A percentile compares a stretch with the other conserved stretches of the same genome.
Conservation (phyloP, 1,140 invertebrate genomes). For the Heliconius nattereri region DNA sequence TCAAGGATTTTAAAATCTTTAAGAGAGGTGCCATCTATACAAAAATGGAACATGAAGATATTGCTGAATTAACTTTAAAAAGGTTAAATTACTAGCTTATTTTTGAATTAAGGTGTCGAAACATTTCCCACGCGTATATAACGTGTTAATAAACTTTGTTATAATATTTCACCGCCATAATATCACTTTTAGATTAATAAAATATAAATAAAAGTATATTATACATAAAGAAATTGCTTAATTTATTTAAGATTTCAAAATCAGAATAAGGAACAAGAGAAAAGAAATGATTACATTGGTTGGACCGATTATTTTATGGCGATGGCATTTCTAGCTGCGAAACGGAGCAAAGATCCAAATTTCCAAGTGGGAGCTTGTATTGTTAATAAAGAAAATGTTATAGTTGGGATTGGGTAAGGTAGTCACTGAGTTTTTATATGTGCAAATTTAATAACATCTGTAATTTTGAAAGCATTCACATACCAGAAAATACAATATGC, state of each 20-base stretch:
- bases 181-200: too few species aligned
- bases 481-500: too few species aligned
- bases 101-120: neutral
- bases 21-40: neutral
- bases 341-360: constrained; percentile 95
- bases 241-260: constrained; percentile 22
- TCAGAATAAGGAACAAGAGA: constrained; percentile 38
- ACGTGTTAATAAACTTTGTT: too few species aligned
- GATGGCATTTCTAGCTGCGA: constrained; percentile 89
- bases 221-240: neutral
- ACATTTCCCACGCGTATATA: too few species aligned
- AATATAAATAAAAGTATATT: too few species aligned
- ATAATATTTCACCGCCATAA: too few species aligned
- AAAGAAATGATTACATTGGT: constrained; percentile 65
- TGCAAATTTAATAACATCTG: neutral
- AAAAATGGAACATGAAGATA: neutral
- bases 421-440: neutral
- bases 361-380: constrained; percentile 97
- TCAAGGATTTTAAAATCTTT: neutral
- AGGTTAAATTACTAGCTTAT: neutral
- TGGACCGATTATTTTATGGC: constrained; percentile 98
- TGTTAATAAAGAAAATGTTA: constrained; percentile 93
- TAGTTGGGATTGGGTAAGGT: constrained; percentile 91
- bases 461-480: too few species aligned
- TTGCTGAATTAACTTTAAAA: neutral